phyloP scores from a whole-genome alignment of 2,113 vertebrate genomes.

The Alethe diademata region DNA sequence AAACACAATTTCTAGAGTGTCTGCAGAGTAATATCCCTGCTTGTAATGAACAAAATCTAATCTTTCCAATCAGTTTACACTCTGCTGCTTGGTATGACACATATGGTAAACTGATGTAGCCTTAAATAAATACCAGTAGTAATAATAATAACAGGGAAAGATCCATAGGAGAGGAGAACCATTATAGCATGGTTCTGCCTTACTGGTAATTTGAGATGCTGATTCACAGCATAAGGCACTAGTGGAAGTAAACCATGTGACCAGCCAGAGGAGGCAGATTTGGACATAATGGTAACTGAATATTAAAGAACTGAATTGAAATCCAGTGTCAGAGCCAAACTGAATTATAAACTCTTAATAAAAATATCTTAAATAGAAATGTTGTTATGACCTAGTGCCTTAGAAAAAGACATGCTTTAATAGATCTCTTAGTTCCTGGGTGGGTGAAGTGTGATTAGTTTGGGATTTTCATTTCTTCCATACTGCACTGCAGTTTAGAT shows the following conservation, averaged over 20 bases:
- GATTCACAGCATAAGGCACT: not conserved
- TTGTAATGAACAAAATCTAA: not conserved
- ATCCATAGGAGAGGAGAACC: not conserved
- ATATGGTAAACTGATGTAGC: conserved; percentile 12
- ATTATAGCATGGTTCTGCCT: not conserved
- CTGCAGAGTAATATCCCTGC: conserved; percentile 1
- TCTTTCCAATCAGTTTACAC: conserved; percentile 1
- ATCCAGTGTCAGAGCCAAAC: not conserved
- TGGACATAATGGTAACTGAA: not conserved
- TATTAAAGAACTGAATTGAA: not conserved
- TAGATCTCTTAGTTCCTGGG: not conserved
- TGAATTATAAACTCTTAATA: not conserved
- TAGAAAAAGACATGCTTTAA: not conserved
- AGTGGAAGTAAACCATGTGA: not conserved
- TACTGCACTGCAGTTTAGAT: not conserved
- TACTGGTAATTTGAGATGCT: not conserved
- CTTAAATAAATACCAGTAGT: not conserved
- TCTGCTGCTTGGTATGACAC: not conserved
- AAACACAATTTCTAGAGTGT: conserved; percentile 2
- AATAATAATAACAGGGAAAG: not conserved
- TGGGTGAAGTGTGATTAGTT: not conserved
- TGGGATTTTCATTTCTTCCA: not conserved
- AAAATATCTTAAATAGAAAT: not conserved
- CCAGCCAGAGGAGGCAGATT: not conserved
- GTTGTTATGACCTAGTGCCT: not conserved